Evolutionary conservation across 2,113 vertebrate genomes (phyloP).

Genomic region (Pelobates fuscus): DNA sequence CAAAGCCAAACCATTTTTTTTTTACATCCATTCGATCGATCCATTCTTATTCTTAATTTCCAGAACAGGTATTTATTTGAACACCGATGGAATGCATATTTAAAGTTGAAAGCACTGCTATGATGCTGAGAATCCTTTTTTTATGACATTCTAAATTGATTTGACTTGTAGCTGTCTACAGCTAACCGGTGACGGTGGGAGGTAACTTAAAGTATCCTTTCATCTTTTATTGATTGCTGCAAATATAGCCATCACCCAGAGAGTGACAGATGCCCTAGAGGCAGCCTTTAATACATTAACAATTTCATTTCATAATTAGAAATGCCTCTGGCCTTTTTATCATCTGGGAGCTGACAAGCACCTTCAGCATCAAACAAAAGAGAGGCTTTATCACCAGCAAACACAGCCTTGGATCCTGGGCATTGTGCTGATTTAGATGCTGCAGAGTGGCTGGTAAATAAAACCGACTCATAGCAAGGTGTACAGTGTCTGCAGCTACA

Average conservation of each 20-base stretch:
- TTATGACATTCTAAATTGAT: conserved; percentile 38
- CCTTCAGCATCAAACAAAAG: conserved; percentile 57
- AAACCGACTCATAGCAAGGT: conserved; percentile 27
- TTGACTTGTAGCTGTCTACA: conserved; percentile 24
- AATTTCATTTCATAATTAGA: conserved; percentile 57
- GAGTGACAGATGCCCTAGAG: conserved; percentile 31
- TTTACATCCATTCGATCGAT: too few species aligned
- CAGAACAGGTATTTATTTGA: too few species aligned
- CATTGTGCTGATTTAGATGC: conserved; percentile 36
- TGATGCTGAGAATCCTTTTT: conserved; percentile 1
- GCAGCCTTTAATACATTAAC: conserved; percentile 46
- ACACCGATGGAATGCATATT: neutral
- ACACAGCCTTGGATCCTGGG: conserved; percentile 47
- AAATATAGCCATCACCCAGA: conserved; percentile 35
- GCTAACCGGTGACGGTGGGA: conserved; percentile 28
- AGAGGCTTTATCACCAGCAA: conserved; percentile 44
- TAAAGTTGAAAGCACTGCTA: conserved; percentile 1
- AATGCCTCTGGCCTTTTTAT: conserved; percentile 57
- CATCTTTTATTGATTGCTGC: neutral
- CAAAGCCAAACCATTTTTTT: too few species aligned
- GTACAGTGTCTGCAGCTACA: conserved; percentile 1
- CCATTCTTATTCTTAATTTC: too few species aligned
- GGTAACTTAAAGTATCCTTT: conserved; percentile 3
- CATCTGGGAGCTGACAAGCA: conserved; percentile 41
- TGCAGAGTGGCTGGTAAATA: conserved; percentile 29